A percentile compares a stretch with the other conserved stretches of the same genome.
Conservation (phyloP, 2,113 vertebrate species). For the Tiliqua scincoides region DNA sequence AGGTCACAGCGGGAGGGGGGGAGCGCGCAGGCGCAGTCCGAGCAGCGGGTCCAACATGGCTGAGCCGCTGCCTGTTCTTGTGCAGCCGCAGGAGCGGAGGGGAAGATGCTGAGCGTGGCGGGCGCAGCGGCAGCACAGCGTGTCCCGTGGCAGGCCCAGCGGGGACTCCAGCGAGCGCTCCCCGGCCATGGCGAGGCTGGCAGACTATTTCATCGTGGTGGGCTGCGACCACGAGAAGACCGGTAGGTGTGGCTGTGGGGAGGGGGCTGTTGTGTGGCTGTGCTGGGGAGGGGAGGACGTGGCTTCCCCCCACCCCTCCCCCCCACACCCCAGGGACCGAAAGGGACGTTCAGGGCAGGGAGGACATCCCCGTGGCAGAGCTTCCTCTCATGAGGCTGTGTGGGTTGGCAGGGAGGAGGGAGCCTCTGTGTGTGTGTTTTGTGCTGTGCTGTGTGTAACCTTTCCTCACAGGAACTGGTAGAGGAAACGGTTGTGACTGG, state of each 20-base stretch:
- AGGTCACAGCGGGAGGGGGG: conserved; percentile 43
- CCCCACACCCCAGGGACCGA: too few relatives aligned
- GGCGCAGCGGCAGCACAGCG: conserved; percentile 1
- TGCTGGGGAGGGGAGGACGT: background rate
- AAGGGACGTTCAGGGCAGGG: too few relatives aligned
- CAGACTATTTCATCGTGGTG: conserved; percentile 94
- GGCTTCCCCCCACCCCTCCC: too few relatives aligned
- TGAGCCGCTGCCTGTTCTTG: conserved; percentile 79
- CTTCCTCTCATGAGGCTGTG: conserved; percentile 1
- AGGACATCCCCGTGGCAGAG: too few relatives aligned
- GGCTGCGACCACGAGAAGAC: conserved; percentile 94
- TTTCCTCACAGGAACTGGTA: background rate
- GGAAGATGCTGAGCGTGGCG: conserved; percentile 92
- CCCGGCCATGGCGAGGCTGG: conserved; percentile 91
- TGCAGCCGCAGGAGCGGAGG: conserved; percentile 74
- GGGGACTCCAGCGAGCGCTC: conserved; percentile 45
- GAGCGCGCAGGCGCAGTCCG: conserved; percentile 86
- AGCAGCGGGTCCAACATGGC: conserved; percentile 93
- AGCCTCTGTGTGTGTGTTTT: too few relatives aligned
- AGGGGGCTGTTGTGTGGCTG: conserved; percentile 35
- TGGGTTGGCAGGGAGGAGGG: background rate
- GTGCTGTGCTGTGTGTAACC: too few relatives aligned
- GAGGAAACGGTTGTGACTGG: background rate
- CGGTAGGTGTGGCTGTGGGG: conserved; percentile 79
- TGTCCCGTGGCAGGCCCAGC: conserved; percentile 55